These are phyloP conservation scores for Drosophila quadrilineata DNA, from an alignment of 1,140 invertebrate species.

Conservation along the genomic window DNA sequence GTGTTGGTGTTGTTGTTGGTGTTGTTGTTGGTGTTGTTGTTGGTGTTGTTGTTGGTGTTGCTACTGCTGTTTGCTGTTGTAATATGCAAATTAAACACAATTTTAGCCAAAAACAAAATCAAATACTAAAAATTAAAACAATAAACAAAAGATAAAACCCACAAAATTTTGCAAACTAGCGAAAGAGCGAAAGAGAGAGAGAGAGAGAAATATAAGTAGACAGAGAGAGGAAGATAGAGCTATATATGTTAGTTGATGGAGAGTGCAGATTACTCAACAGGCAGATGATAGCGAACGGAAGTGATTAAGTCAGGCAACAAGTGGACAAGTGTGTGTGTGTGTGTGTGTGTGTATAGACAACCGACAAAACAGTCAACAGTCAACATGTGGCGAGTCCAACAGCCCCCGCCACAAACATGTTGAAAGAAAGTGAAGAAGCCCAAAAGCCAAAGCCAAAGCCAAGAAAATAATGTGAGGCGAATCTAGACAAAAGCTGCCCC, in stretches of 20 bases:
- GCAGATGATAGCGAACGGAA: constrained; percentile 58
- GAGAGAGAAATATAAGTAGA: no score
- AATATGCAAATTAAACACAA: constrained; percentile 37
- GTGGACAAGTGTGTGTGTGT: constrained; percentile 20
- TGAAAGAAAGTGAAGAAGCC: constrained; percentile 65
- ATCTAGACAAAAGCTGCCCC: constrained; percentile 58
- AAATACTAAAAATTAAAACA: constrained; percentile 12
- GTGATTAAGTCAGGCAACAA: constrained; percentile 65
- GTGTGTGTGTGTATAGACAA: no score
- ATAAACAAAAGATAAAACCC: constrained; percentile 32
- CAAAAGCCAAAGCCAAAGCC: constrained; percentile 17
- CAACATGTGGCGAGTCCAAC: not conserved
- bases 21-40: no score
- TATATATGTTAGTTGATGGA: no score
- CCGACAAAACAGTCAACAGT: no score
- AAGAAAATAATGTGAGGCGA: constrained; percentile 37
- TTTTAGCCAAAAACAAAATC: constrained; percentile 21
- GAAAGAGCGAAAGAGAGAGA: no score
- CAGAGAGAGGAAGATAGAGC: no score
- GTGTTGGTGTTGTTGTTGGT: no score
- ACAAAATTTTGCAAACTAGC: constrained; percentile 31
- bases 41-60: no score
- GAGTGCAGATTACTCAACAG: constrained; percentile 61
- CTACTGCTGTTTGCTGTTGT: constrained; percentile 20
- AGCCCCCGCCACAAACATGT: not conserved